Evolutionary conservation across 53 echinoderm and acorn worm species (phyloP).

Genomic region (Patiria pectinifera): DNA sequence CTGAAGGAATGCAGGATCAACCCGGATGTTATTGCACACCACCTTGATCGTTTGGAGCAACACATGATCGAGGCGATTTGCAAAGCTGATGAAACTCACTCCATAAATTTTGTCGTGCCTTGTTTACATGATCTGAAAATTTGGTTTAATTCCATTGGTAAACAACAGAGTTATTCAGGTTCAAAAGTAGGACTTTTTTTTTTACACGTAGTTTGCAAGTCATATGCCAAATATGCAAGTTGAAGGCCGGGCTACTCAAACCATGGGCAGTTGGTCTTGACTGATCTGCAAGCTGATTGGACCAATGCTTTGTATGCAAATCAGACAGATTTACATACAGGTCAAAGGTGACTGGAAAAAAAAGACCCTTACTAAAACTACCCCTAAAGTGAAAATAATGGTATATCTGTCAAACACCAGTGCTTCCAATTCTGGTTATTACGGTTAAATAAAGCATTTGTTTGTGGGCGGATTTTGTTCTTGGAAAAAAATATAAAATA

Average conservation of each 20-base stretch:
- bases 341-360: neutral
- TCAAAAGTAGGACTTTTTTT: neutral
- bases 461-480: neutral
- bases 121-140: no score
- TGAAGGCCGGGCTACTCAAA: no score
- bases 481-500: neutral
- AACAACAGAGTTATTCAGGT: no score
- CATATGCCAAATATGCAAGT: neutral
- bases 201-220: neutral
- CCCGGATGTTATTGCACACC: no score
- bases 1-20: no score
- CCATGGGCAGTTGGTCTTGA: neutral
- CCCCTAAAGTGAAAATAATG: neutral
- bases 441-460: neutral
- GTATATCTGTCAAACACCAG: neutral
- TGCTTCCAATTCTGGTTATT: neutral
- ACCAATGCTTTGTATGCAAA: neutral
- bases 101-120: no score
- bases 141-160: no score
- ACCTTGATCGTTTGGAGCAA: no score
- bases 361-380: neutral
- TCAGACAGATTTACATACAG: constrained; percentile 1
- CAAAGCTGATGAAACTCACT: no score
- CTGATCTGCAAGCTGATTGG: neutral
- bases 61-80: no score